Base-by-base conservation (phyloP, 2,888 invertebrate species). In the Cynaeus angustus region DNA sequence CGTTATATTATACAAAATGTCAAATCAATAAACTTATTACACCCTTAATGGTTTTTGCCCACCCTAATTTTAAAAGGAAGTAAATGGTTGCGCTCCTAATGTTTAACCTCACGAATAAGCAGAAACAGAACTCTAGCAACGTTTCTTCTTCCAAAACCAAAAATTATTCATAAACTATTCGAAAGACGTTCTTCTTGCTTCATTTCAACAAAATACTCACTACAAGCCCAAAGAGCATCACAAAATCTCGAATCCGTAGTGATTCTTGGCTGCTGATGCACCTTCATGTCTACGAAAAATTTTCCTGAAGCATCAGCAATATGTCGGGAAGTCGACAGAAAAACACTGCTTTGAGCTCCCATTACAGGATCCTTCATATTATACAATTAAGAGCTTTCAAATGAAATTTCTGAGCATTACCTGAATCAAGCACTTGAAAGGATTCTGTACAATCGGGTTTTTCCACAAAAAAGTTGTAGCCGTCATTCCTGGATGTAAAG, bases 171-270 rank as follows among this genome's bases (percentile, higher is more conserved):
- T n/a, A 21, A 21, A 21, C 21, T 21, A 1, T 21, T 21, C n/a
- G n/a, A 21, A 21, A 21, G 21, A 21, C 28, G 21, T 28, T 50
- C 48, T 28, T 50, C 48, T 4, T n/a, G 87, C 52, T 89, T 89
- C 58, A 95, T 84, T 71, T 92, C 90, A 0, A 91, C 92, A 70
- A 96, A 84, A 73, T 89, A 88, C 76, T 93, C 91, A 28, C 94
- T 94, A 69, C 92, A 88, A 79, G 93, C 92, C 96, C 97, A 97
- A 48, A 96, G 84, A 79, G 92, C 92, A 76, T 89, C 90, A 5
- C 92, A 94, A 58, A 90, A 90, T 61, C 78, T 77, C 53, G 74
- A 72, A 46, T 81, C 80, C 75, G 80, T 77, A 13, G 78, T 77
- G 8, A 77, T 76, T 52, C 78, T 80, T 13, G 81, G 81, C 28